Base-by-base conservation (phyloP, 1,140 invertebrate species). In the Tetramorium parvispinum region DNA sequence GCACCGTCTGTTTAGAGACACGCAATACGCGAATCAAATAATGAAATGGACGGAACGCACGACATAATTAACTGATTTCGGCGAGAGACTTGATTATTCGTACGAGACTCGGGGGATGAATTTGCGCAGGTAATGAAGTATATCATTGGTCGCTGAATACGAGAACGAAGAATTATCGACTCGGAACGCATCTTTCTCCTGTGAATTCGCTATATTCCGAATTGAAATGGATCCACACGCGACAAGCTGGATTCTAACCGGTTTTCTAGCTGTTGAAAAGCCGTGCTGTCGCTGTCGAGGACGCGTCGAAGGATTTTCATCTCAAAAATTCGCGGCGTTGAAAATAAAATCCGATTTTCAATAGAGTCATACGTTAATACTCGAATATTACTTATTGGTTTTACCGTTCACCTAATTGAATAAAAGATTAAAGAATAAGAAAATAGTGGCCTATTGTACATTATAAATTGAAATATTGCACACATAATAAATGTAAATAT, bases 61-160 rank as follows among this genome's bases (percentile, higher is more conserved):
- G 21, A 49, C 32, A 81, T 70, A 81, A 81, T 81, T 81, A 81
- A 81, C 78, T 43, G 65, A 81, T 81, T 81, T 81, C 65, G 49
- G n/a, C 49, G 78, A 66, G 37, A 55, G 51, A 27, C 32, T 55
- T 43, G 78, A 81, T 81, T 70, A 81, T 43, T n/a, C 32, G 46
- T 32, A 49, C 32, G 27, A 51, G 61, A 53, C 77, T 70, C 61
- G n/a, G 8, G 37, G 65, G 21, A 70, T 16, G 21, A 70, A 81
- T 81, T 81, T 81, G 32, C 51, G 32, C 78, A 24, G 49, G 13
- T 70, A 81, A 81, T 55, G 78, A 81, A 81, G 63, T 70, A 55
- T 51, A 21, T 81, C 63, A 21, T 70, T 57, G 78, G 51, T 16
- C 43, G 37, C 3, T 57, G 37, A 13, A 13, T 43, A 21, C n/a